Conservation (phyloP, 2,888 invertebrate genomes). For the Limnephilus marmoratus region DNA sequence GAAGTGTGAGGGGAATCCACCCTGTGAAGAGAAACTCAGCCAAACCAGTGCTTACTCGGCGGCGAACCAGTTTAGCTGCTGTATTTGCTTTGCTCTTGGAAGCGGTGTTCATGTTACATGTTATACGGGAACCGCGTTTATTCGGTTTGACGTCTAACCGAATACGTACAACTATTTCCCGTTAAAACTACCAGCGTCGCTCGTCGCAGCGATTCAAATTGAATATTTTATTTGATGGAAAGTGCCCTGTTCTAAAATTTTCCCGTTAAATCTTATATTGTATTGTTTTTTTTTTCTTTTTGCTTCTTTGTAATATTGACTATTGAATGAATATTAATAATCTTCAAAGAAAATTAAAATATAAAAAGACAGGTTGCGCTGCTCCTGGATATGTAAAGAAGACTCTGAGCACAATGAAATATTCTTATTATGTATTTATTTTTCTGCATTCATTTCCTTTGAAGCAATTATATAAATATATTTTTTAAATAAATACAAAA, state of each 20-base stretch:
- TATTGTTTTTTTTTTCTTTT: too few species aligned
- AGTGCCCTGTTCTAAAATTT: background rate
- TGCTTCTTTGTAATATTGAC: too few species aligned
- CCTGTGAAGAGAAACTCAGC: background rate
- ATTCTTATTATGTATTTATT: too few species aligned
- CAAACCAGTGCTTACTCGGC: background rate
- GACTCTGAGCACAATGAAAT: too few species aligned
- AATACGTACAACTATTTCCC: background rate
- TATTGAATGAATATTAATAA: too few species aligned
- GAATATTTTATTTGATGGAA: background rate
- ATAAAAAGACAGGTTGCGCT: too few species aligned
- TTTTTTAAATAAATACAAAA: too few species aligned
- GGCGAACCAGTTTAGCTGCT: constrained; percentile 8
- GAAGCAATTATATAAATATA: too few species aligned
- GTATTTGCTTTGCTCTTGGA: constrained; percentile 43
- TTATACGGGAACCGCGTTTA: background rate
- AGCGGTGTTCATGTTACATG: background rate
- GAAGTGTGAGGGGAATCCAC: background rate
- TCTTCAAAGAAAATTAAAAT: too few species aligned
- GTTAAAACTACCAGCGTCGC: constrained; percentile 45
- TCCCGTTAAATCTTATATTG: background rate
- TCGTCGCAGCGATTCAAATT: background rate
- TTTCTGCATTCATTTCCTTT: too few species aligned
- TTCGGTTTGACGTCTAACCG: background rate
- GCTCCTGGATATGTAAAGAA: too few species aligned